Conservation (phyloP, 2,888 invertebrate genomes). For the Dasysyrphus albostriatus region DNA sequence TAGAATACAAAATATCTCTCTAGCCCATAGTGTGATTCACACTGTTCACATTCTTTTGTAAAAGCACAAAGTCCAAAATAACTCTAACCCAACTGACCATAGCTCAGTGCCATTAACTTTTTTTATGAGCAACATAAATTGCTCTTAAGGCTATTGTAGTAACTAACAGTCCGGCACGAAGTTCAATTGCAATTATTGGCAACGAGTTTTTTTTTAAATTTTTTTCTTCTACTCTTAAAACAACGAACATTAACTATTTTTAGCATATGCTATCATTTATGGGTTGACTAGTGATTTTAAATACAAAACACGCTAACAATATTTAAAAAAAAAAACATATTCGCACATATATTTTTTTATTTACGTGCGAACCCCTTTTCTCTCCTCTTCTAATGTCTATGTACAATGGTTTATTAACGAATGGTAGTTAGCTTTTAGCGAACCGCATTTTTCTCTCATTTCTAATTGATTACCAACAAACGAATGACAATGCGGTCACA, state of each 20-base stretch:
- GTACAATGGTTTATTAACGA: conserved; percentile 20
- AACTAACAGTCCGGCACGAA: conserved; percentile 46
- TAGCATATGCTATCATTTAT: conserved; percentile 73
- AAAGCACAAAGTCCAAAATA: conserved; percentile 56
- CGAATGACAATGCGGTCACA: conserved; percentile 76
- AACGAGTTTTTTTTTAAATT: conserved; percentile 31
- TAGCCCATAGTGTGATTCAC: conserved; percentile 6
- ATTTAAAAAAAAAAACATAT: conserved; percentile 15
- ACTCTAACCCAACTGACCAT: conserved; percentile 39
- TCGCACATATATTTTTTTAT: conserved; percentile 48
- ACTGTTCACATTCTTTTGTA: conserved; percentile 18
- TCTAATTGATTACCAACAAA: conserved; percentile 75
- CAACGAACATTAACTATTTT: conserved; percentile 65
- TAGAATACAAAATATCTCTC: conserved; percentile 7
- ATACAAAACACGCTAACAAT: conserved; percentile 51
- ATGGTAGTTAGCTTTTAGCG: conserved; percentile 54
- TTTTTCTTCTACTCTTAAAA: conserved; percentile 8
- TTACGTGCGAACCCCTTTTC: conserved; percentile 3
- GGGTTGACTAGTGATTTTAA: conserved; percentile 58
- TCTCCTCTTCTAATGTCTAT: conserved; percentile 14
- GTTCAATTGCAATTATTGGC: conserved; percentile 60
- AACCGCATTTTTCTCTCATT: conserved; percentile 70
- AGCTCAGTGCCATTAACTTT: conserved; percentile 42
- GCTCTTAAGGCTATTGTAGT: background rate
- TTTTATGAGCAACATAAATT: conserved; percentile 45